Conservation (phyloP, 1,140 invertebrate genomes). For the Macrobrachium rosenbergii region DNA sequence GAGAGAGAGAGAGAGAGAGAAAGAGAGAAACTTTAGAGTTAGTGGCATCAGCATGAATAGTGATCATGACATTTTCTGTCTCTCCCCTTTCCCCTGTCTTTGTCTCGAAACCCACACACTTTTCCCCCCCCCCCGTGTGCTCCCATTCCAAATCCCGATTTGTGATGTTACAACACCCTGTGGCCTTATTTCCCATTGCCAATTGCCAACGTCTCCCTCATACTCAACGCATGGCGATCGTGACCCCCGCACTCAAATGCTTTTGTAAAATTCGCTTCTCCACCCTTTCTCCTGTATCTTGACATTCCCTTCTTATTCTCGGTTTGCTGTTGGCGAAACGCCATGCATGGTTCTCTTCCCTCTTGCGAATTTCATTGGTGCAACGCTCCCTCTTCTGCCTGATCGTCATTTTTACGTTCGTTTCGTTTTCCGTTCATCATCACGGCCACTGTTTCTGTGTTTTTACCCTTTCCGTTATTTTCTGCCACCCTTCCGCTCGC, state of each 20-base stretch:
- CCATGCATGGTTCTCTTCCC: background rate
- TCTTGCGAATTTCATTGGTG: background rate
- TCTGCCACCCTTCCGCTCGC: background rate
- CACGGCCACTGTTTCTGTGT: background rate
- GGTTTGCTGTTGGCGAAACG: no score
- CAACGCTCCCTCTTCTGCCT: background rate
- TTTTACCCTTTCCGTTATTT: background rate
- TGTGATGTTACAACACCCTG: background rate
- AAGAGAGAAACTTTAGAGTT: background rate
- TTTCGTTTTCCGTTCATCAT: background rate
- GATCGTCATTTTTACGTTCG: background rate
- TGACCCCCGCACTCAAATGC: no score
- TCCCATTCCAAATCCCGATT: background rate
- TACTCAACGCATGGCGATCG: no score
- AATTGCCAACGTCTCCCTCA: no score
- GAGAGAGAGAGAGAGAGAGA: background rate
- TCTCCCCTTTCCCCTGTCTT: conserved; percentile 18
- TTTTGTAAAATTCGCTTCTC: no score
- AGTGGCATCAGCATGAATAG: conserved; percentile 51
- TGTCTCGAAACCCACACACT: background rate
- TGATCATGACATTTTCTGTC: conserved; percentile 49
- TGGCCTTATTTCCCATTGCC: background rate
- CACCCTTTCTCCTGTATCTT: no score
- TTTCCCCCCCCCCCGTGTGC: background rate
- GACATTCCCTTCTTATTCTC: no score